phyloP scores from a whole-genome alignment of 1,140 invertebrate species.

The Pseudomyrmex concolor region DNA sequence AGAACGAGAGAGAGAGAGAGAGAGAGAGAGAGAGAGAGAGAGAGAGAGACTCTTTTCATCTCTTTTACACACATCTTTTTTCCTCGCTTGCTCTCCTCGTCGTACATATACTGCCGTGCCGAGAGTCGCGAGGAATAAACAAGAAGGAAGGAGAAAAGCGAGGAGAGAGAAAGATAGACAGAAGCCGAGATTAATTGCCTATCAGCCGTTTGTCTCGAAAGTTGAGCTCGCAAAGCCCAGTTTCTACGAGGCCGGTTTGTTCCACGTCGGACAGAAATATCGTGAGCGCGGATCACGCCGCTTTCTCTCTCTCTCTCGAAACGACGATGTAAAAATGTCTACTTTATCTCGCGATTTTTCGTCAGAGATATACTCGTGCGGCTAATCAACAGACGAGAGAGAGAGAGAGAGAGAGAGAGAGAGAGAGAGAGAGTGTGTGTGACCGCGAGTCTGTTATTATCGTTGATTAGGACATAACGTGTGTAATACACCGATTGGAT shows the following conservation, averaged over 20 bases:
- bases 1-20: slow-evolving; percentile 26
- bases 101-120: neutral
- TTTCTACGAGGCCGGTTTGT: slow-evolving; percentile 68
- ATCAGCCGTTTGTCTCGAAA: slow-evolving; percentile 73
- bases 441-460: slow-evolving; percentile 41
- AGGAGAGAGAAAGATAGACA: slow-evolving; percentile 12
- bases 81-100: slow-evolving; percentile 55
- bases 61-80: slow-evolving; percentile 55
- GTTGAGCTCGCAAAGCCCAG: slow-evolving; percentile 63
- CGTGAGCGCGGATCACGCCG: slow-evolving; percentile 69
- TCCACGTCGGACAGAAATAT: slow-evolving; percentile 67
- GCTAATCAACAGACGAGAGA: slow-evolving; percentile 22
- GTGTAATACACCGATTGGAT: neutral
- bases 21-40: slow-evolving; percentile 60
- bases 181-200: slow-evolving; percentile 71
- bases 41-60: slow-evolving; percentile 57
- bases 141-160: neutral
- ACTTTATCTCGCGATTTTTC: slow-evolving; percentile 50
- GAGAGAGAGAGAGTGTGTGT: too few species aligned
- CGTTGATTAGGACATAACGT: slow-evolving; percentile 33
- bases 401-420: too few species aligned
- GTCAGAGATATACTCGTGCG: slow-evolving; percentile 19
- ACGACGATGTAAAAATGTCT: slow-evolving; percentile 51
- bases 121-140: neutral
- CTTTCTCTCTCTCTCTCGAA: slow-evolving; percentile 25